Percentiles rank a stretch among this genome's conserved stretches.
These are phyloP conservation scores for Subacronicta megacephala DNA, from an alignment of 2,888 invertebrate genomes.

Conservation along the genomic window DNA sequence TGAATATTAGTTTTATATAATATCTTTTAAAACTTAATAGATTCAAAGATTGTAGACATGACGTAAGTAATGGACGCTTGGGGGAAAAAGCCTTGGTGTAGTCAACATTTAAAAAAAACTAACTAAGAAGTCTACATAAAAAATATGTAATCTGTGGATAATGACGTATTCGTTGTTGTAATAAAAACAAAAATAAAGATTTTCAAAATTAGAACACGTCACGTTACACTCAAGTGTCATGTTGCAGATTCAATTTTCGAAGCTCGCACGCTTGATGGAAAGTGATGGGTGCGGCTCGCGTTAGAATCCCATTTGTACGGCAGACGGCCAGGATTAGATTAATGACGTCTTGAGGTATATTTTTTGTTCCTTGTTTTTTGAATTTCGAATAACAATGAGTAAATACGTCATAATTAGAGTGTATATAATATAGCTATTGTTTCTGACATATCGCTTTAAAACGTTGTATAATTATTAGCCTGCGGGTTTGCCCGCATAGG, in stretches of 20 bases:
- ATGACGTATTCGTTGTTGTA: background rate
- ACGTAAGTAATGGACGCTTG: no score
- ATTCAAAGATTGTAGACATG: no score
- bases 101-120: no score
- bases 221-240: conserved; percentile 15
- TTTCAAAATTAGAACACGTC: conserved; percentile 9
- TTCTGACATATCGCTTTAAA: background rate
- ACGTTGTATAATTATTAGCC: no score
- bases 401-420: background rate
- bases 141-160: no score
- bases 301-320: conserved; percentile 49
- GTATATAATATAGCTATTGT: no score
- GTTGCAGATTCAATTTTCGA: conserved; percentile 46
- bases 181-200: background rate
- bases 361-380: conserved; percentile 10
- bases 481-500: no score
- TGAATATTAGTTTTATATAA: no score
- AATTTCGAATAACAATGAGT: background rate
- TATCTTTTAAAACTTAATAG: no score
- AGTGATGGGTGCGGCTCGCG: conserved; percentile 43
- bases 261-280: conserved; percentile 36
- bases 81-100: no score
- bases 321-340: conserved; percentile 21
- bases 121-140: no score
- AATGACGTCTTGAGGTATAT: conserved; percentile 10